A percentile compares a stretch with the other conserved stretches of the same genome.
phyloP scores from a whole-genome alignment of 2,797 vertebrate species.

The Chelmon rostratus region DNA sequence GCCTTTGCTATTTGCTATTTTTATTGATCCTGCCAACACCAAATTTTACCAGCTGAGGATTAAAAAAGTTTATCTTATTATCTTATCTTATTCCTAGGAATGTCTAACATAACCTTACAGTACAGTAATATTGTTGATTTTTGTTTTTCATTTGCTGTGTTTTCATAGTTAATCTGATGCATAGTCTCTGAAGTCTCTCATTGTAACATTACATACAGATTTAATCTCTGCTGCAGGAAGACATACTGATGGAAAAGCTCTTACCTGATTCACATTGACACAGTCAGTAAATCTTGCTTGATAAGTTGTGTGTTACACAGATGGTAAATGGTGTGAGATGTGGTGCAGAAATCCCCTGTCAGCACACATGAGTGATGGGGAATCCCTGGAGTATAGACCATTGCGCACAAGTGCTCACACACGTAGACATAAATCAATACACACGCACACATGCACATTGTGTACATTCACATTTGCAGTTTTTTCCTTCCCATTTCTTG shows the following conservation, averaged over 20 bases:
- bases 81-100: too few relatives aligned
- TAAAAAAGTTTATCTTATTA: too few relatives aligned
- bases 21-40: too few relatives aligned
- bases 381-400: constrained; percentile 25
- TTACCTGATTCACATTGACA: constrained; percentile 17
- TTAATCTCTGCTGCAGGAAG: background rate
- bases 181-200: background rate
- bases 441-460: background rate
- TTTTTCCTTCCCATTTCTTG: background rate
- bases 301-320: constrained; percentile 22
- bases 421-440: background rate
- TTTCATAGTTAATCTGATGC: background rate
- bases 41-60: too few relatives aligned
- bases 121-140: background rate
- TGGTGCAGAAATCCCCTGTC: constrained; percentile 44
- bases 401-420: background rate
- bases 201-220: too few relatives aligned
- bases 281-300: constrained; percentile 7
- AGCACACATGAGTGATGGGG: constrained; percentile 36
- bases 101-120: background rate
- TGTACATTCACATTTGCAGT: background rate
- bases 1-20: too few relatives aligned
- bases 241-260: constrained; percentile 8
- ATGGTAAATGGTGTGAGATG: constrained; percentile 33
- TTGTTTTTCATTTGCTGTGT: background rate